phyloP scores from a whole-genome alignment of 2,797 vertebrate species.

The Tapirus indicus region DNA sequence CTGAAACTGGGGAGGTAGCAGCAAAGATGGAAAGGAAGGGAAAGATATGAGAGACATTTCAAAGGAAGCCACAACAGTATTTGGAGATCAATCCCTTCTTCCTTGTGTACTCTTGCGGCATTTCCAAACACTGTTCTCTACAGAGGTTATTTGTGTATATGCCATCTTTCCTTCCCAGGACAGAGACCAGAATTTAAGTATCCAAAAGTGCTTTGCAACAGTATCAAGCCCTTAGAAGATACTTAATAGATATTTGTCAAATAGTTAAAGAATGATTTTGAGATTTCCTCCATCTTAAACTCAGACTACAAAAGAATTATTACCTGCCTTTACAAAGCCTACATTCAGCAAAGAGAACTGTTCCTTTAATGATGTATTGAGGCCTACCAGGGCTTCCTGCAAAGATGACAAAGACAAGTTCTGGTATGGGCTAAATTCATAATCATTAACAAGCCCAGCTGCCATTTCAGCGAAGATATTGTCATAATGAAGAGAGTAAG shows the following conservation, averaged over 20 bases:
- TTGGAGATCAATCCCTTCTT: not conserved
- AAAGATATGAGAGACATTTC: not conserved
- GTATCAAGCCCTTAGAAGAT: conserved; percentile 48
- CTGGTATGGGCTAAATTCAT: not conserved
- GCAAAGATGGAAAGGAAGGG: conserved; percentile 27
- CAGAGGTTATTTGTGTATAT: not conserved
- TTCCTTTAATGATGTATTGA: not conserved
- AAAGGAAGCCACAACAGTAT: not conserved
- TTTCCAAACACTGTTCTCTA: conserved; percentile 18
- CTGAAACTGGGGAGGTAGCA: not conserved
- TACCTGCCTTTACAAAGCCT: conserved; percentile 19
- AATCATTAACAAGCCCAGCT: not conserved
- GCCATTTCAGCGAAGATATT: conserved; percentile 31
- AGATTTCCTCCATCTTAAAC: conserved; percentile 30
- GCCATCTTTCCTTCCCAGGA: not conserved
- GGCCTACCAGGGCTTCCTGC: not conserved
- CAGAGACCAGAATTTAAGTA: conserved; percentile 10
- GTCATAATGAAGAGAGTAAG: not conserved
- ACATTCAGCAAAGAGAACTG: not conserved
- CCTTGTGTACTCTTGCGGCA: not conserved
- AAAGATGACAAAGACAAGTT: conserved; percentile 27
- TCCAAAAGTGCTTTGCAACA: conserved; percentile 59
- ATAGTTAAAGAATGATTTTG: conserved; percentile 17
- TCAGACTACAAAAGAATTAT: conserved; percentile 50
- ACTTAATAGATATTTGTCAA: not conserved